A percentile compares a stretch with the other conserved stretches of the same genome.
Conservation (phyloP, 1,140 invertebrate genomes). For the Leptinotarsa defecta region DNA sequence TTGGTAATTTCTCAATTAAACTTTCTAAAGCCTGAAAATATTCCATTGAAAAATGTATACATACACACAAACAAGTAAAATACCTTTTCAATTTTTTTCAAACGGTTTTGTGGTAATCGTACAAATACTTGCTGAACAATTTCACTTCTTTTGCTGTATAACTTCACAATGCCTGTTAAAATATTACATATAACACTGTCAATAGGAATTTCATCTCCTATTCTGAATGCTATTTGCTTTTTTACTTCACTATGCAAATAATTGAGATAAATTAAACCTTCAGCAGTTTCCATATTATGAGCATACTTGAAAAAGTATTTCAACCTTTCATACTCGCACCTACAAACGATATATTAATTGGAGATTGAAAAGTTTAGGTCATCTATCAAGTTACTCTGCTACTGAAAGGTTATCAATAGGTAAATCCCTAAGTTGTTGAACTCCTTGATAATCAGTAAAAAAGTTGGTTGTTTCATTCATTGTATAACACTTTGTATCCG, state of each 20-base stretch:
- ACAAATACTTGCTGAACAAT: constrained; percentile 32
- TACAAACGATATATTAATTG: constrained; percentile 27
- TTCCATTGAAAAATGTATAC: no score
- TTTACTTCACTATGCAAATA: constrained; percentile 35
- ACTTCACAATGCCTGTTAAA: constrained; percentile 33
- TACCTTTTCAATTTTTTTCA: constrained; percentile 36
- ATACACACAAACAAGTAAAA: no score
- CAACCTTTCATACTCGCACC: constrained; percentile 39
- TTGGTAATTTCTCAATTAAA: constrained; percentile 37
- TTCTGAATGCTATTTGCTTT: constrained; percentile 29
- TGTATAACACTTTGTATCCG: neutral
- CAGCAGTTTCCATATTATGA: constrained; percentile 22
- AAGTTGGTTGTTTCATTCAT: constrained; percentile 28
- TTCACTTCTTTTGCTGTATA: constrained; percentile 24
- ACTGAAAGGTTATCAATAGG: constrained; percentile 23
- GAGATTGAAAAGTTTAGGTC: neutral
- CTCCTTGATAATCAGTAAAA: constrained; percentile 41
- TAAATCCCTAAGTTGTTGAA: constrained; percentile 31
- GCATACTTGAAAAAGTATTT: constrained; percentile 39
- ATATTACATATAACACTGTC: constrained; percentile 33
- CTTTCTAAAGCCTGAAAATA: constrained; percentile 37
- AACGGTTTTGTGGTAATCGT: constrained; percentile 33
- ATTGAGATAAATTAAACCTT: constrained; percentile 38
- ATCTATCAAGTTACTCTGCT: constrained; percentile 32
- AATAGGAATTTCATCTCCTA: constrained; percentile 36